phyloP scores from a whole-genome alignment of 2,113 vertebrate genomes.

The Brachionichthys hirsutus region DNA sequence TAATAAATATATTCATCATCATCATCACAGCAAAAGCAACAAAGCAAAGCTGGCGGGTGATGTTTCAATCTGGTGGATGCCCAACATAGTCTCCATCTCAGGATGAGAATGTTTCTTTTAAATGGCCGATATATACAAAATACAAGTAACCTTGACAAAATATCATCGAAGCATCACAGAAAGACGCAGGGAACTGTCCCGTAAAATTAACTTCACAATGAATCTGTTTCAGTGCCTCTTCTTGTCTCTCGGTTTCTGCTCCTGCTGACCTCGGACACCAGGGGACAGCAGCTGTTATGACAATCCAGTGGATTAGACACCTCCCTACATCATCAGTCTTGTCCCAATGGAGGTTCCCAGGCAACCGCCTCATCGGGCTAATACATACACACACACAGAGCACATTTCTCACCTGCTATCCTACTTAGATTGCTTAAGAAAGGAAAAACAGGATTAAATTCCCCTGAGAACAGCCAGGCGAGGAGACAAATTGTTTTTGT shows the following conservation, averaged over 20 bases:
- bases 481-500: constrained; percentile 58
- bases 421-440: constrained; percentile 43
- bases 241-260: constrained; percentile 10
- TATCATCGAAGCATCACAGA: neutral
- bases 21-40: too few species aligned
- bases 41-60: too few species aligned
- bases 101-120: too few species aligned
- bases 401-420: constrained; percentile 16
- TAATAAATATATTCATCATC: too few species aligned
- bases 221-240: neutral
- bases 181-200: neutral
- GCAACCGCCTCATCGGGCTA: constrained; percentile 41
- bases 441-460: constrained; percentile 52
- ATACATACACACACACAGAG: constrained; percentile 28
- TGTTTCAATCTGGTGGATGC: too few species aligned
- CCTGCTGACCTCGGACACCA: constrained; percentile 32
- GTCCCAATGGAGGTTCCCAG: constrained; percentile 44
- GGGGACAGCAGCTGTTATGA: constrained; percentile 33
- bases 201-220: neutral
- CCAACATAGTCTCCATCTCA: too few species aligned
- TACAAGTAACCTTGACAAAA: too few species aligned
- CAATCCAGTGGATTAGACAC: constrained; percentile 41
- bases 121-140: neutral
- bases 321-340: constrained; percentile 39
- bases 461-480: constrained; percentile 47